Evolutionary conservation across 2,113 vertebrate genomes (phyloP), one percentile per base, ranked within the genome.

Genomic region (Fregetta grallaria): DNA sequence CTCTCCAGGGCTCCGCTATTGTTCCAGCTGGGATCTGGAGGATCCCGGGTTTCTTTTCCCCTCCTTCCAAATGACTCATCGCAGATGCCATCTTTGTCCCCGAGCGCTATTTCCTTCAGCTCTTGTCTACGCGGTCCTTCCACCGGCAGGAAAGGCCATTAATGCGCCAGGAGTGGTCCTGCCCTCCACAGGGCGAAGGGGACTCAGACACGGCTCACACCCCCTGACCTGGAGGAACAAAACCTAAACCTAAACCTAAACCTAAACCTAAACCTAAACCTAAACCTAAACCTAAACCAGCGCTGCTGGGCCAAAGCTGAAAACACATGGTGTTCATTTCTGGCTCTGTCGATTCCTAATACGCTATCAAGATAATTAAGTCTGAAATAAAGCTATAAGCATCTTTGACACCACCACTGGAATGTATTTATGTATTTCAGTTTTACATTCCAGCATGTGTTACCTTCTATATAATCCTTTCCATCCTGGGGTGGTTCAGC

Each of bases 1-100:
- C 78, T 90, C 90, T 68, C 78, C 38, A 36, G 92, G 72, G 78
- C 87, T 93, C 58, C 7, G 52, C 94, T 91, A 95, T 66, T 86
- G 86, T 83, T 95, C 93, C 74, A 90, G 92, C 52, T 82, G 86
- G 78, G 65, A 77, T 92, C 11, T 32, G 65, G 25, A 88, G 52
- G 49, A 78, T 62, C 45, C 92, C 8, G 2, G 34, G 55, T 38
- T 85, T 82, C 81, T 80, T 86, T 55, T 66, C 27, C 40, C 65
- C 50, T 95, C 88, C n/a, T 86, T 83, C 62, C 52, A 30, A 61
- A 76, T 63, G 90, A 94, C 73, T 89, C 84, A 15, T 38, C 3
- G 26, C 84, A 11, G 82, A 95, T 93, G 86, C 72, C 89, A 93
- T 68, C 70, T 80, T 72, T 78, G 89, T 83, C 76, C 58, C 29